Evolutionary conservation across 2,888 invertebrate species (phyloP), one percentile per base, ranked within the genome.

Genomic region (Stegophylla sp.): DNA sequence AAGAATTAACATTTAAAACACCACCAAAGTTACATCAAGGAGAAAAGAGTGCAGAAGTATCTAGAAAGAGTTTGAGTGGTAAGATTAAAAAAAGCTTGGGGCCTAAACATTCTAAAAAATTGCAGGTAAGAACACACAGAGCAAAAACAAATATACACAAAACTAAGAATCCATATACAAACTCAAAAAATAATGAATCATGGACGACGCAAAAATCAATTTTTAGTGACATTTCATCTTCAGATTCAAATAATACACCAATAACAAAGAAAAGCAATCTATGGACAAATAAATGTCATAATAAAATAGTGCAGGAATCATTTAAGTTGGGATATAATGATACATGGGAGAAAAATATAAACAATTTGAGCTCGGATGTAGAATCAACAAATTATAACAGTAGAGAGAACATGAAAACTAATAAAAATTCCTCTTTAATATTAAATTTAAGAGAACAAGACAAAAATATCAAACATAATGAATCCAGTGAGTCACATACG

Each of bases 251-350:
- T 28, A 51, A 34, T 17, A 41, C 17, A 51, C 34, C 51, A 64
- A n/a, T 17, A 53, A 48, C 15, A 28, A 64, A 12, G 0, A 41
- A 64, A 26, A 53, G 20, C 2, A 63, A 2, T 12, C 4, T 9
- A 28, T 20, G 45, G n/a, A 9, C 10, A 10, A 61, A 20, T 17
- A 56, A 43, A 23, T 15, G 17, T 43, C 5, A 17, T 48, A 73
- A 61, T 17, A n/a, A 17, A 48, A 64, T 51, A 17, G n/a, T 48
- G 28, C 61, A 63, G 17, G 23, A 66, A 41, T 76, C 26, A 41
- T 64, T 43, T 12, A 17, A 41, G 7, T 53, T 41, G 13, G n/a
- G 17, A 13, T n/a, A n/a, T 51, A 64, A 74, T 12, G 15, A 51
- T 41, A 41, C 20, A 41, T 23, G 12, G 17, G 23, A 23, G 51